Base-by-base conservation (phyloP, 1,140 invertebrate genomes). In the Agrypnia vestita region DNA sequence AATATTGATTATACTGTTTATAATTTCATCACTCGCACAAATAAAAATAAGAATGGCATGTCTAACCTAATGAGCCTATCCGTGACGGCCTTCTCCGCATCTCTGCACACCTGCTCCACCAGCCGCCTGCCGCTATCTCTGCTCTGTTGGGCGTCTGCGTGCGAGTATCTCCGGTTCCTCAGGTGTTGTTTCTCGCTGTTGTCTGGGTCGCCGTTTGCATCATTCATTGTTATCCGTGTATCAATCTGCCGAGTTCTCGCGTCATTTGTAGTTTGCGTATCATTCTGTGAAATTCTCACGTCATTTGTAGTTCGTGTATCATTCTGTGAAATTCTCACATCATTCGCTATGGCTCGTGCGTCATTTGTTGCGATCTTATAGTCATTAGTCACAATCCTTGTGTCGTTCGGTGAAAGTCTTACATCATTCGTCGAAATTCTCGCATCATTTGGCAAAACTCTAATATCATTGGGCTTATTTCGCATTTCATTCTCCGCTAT, bases 61-160 rank as follows among this genome's bases (percentile, higher is more conserved):
- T 3, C 56, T 64, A 56, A 62, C 74, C 74, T 62, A 44, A 76
- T 55, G 8, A 49, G 74, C 49, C 79, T 83, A 46, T 84, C 84
- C 80, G 87, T 85, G 9, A 89, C 88, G 15, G 84, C 86, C 80
- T 87, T 87, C 75, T 89, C 88, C 13, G 88, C 88, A 76, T 90
- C 88, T 73, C 86, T 82, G 81, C 88, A 89, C 74, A 89, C 87
- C 86, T 89, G 84, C 11, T 83, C 79, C 15, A 83, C 82, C 15
- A 83, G 71, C 46, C 25, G 46, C 73, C 61, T 72, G n/a, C 79
- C 73, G 53, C 71, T 80, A 15, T 75, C 78, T 62, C 78, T 51
- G 15, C 72, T 82, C 19, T 78, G 80, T 44, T 79, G 53, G 1
- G 55, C 47, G 59, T 83, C 62, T 9, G 79, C 35, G 15, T 80